Evolutionary conservation across 2,888 invertebrate genomes (phyloP).

Genomic region (Nephrotoma flavescens): DNA sequence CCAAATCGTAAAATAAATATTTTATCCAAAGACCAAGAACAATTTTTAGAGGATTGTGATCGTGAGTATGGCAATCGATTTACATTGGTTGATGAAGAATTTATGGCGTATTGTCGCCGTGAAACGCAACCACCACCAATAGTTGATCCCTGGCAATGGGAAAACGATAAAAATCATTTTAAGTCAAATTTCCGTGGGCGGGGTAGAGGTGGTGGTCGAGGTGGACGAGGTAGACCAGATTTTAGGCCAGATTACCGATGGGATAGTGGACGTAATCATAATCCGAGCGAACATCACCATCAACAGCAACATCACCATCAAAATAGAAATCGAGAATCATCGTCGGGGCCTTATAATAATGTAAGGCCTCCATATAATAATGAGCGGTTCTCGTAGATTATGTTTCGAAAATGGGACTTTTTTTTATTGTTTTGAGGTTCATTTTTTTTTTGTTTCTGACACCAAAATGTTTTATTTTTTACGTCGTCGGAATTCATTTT

Average conservation of each 20-base stretch:
- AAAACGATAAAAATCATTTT: not conserved
- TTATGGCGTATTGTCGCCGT: slow-evolving; percentile 34
- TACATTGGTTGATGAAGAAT: slow-evolving; percentile 46
- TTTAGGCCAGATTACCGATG: not conserved
- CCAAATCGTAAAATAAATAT: slow-evolving; percentile 33
- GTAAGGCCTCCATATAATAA: not conserved
- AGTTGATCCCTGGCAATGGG: slow-evolving; percentile 38
- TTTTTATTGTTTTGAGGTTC: not conserved
- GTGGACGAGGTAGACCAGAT: not conserved
- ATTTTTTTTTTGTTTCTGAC: not conserved
- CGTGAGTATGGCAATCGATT: slow-evolving; percentile 44
- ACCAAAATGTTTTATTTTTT: not conserved
- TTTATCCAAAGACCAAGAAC: slow-evolving; percentile 40
- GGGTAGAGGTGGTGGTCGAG: not conserved
- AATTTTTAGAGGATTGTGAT: slow-evolving; percentile 46
- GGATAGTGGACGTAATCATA: not conserved
- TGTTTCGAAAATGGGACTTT: not conserved
- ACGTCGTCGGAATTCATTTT: not conserved
- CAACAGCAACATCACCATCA: not conserved
- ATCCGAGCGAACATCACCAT: not conserved
- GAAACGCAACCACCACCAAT: slow-evolving; percentile 40
- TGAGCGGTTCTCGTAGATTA: not conserved
- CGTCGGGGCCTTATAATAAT: not conserved
- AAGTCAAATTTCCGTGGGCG: not conserved
- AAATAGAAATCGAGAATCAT: not conserved